phyloP scores from a whole-genome alignment of 2,113 vertebrate genomes.

The Rafetus swinhoei region DNA sequence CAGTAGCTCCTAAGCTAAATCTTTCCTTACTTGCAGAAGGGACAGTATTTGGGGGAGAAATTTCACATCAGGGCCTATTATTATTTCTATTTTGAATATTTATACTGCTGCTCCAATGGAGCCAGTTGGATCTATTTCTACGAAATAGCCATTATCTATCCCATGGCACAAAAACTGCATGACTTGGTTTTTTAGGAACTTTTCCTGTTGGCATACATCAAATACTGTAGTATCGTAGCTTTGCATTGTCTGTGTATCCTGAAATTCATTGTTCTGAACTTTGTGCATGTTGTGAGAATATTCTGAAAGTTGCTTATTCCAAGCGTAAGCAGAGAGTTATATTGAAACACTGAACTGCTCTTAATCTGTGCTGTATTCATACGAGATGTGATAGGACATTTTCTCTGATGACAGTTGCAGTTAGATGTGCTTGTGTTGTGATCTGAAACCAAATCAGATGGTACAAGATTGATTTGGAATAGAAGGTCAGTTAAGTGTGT shows the following conservation, averaged over 20 bases:
- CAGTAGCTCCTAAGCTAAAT: constrained; percentile 11
- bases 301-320: neutral
- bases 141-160: constrained; percentile 68
- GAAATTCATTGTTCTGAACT: constrained; percentile 18
- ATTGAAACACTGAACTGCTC: fast-evolving
- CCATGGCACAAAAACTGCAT: constrained; percentile 44
- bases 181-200: constrained; percentile 56
- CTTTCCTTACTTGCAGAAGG: constrained; percentile 43
- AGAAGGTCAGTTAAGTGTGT: neutral
- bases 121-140: constrained; percentile 74
- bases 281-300: constrained; percentile 1
- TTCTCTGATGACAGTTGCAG: neutral
- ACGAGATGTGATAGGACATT: neutral
- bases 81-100: constrained; percentile 69
- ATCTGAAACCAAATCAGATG: neutral
- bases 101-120: constrained; percentile 75
- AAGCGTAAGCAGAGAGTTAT: neutral
- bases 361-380: neutral
- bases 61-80: constrained; percentile 62
- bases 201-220: constrained; percentile 52
- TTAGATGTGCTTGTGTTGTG: fast-evolving
- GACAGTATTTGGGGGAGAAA: constrained; percentile 7
- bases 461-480: neutral
- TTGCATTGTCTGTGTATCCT: constrained; percentile 41
- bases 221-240: constrained; percentile 60